Evolutionary conservation across 2,888 invertebrate genomes (phyloP), one percentile per base, ranked within the genome.

Genomic region (Archips crataeganus): DNA sequence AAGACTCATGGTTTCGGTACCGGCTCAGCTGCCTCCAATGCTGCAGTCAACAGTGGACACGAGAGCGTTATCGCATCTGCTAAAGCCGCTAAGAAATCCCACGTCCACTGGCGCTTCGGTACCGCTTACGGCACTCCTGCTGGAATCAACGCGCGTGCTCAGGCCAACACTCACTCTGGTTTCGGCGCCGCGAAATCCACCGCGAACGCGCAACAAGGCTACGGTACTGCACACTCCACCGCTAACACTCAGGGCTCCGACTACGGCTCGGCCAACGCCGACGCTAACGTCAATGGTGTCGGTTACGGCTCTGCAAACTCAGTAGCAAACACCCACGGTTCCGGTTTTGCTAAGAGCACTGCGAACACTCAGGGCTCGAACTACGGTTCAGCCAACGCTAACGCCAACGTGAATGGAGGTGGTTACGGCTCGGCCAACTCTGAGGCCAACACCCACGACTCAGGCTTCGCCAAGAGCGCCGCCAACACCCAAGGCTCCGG

Each of bases 31-130:
- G 85, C 85, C 8, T 89, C 92, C 5, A 87, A 84, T 74, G 91
- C 90, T 2, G 85, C 89, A 70, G 81, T 86, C 15, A 83, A 86
- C 67, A 85, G 85, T 9, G 75, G 80, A 15, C 77, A 82, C 49
- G 87, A 87, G n/a, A 81, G 78, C 34, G 86, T 85, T 42, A 75
- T 81, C 39, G 84, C 87, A 11, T 82, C 87, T 4, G 88, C 88
- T 70, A 87, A 86, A 72, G 74, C 82, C 15, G 74, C 80, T 69
- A 81, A 81, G 64, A 82, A 85, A 63, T 87, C 85, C 70, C 83
- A 84, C 66, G 87, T 90, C 80, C 85, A 85, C 74, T 93, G 93
- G 93, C 89, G 85, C 54, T 93, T 93, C 77, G 93, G 93, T 13
- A 90, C 91, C 36, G 77, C 83, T 1, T 93, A 93, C 77, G 87